phyloP scores from a whole-genome alignment of 2,888 invertebrate genomes.

The Drosophila mimica region DNA sequence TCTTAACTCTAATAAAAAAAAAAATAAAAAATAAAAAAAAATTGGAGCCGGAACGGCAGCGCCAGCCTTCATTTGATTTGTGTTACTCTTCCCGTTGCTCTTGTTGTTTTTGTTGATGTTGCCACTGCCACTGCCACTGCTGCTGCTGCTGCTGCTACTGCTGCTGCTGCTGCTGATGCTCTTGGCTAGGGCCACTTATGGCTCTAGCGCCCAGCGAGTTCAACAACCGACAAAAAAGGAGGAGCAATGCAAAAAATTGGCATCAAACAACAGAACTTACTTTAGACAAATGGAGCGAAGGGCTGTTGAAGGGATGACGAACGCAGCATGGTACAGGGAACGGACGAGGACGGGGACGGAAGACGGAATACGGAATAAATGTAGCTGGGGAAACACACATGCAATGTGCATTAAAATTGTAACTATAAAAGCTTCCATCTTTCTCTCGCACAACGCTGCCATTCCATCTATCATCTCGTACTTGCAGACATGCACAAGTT shows the following conservation, averaged over 20 bases:
- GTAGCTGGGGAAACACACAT: slow-evolving; percentile 52
- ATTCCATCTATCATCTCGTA: slow-evolving; percentile 28
- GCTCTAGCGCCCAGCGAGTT: slow-evolving; percentile 68
- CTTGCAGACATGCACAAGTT: slow-evolving; percentile 62
- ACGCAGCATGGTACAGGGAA: slow-evolving; percentile 2
- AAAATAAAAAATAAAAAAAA: background rate
- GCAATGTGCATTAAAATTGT: slow-evolving; percentile 79
- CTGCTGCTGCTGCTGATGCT: slow-evolving; percentile 19
- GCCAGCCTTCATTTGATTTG: slow-evolving; percentile 74
- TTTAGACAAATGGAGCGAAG: slow-evolving; percentile 52
- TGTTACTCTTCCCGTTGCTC: slow-evolving; percentile 54
- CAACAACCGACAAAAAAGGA: slow-evolving; percentile 76
- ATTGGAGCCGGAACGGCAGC: slow-evolving; percentile 58
- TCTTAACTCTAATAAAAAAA: slow-evolving; percentile 64
- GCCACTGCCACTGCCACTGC: slow-evolving; percentile 7
- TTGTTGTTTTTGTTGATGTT: slow-evolving; percentile 37
- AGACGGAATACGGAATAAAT: background rate
- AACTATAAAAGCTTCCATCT: slow-evolving; percentile 68
- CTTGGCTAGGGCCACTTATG: slow-evolving; percentile 71
- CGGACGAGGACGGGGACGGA: background rate
- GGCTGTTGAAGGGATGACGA: slow-evolving; percentile 14
- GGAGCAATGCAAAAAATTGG: slow-evolving; percentile 75
- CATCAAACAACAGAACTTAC: slow-evolving; percentile 80
- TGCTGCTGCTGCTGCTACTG: slow-evolving; percentile 3
- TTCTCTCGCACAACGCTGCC: slow-evolving; percentile 4